Evolutionary conservation across 1,140 invertebrate species (phyloP).

Genomic region (Drosophila tsacasi): DNA sequence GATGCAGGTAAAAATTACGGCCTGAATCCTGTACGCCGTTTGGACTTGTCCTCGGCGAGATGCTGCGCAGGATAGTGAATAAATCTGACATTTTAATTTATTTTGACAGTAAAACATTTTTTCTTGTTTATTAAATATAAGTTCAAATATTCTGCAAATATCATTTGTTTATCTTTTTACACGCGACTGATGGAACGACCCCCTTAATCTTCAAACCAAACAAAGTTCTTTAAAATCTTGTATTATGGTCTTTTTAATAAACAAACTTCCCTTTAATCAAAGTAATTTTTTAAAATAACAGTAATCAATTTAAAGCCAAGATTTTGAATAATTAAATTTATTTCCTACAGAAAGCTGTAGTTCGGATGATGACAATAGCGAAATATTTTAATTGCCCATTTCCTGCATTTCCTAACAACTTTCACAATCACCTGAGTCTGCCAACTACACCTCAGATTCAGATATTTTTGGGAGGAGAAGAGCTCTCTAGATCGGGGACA

Average conservation of each 20-base stretch:
- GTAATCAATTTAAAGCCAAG: neutral
- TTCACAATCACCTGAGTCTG: slow-evolving; percentile 21
- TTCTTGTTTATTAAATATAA: too few relatives aligned
- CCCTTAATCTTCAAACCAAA: neutral
- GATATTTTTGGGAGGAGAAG: neutral
- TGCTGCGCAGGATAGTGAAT: too few relatives aligned
- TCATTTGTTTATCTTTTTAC: too few relatives aligned
- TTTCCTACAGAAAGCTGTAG: neutral
- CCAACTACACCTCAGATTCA: neutral
- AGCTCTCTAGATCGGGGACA: slow-evolving; percentile 4
- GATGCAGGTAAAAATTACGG: too few relatives aligned
- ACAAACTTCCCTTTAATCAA: neutral
- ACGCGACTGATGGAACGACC: too few relatives aligned
- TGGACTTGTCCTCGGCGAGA: too few relatives aligned
- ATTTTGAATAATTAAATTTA: neutral
- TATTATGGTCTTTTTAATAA: neutral
- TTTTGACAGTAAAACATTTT: too few relatives aligned
- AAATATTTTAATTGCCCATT: neutral
- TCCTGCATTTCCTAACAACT: slow-evolving; percentile 11
- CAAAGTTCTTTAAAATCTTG: neutral
- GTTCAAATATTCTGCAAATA: too few relatives aligned
- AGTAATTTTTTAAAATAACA: neutral
- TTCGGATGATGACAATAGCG: neutral
- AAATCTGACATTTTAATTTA: too few relatives aligned
- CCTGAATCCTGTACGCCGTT: too few relatives aligned